Evolutionary conservation across 37 sponge, comb jelly and placozoan species (phyloP).

Genomic region (Theonella swinhoei): DNA sequence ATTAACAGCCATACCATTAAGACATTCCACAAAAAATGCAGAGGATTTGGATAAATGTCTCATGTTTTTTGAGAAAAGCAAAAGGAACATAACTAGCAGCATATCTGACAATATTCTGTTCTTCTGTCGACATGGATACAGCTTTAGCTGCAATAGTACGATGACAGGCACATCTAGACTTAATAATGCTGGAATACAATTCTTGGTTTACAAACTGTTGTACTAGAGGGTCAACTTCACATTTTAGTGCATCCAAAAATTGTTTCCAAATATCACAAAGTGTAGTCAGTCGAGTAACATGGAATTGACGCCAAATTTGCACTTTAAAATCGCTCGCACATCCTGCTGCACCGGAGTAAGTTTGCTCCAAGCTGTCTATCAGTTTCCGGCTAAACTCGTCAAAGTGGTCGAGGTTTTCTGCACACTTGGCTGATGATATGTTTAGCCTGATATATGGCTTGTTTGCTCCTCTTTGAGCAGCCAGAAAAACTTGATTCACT

Average conservation of each 20-base stretch:
- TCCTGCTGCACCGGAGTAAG: background rate
- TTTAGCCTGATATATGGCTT: no score
- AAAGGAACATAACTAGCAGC: slow-evolving; percentile 14
- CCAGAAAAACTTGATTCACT: no score
- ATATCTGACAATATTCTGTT: slow-evolving; percentile 29
- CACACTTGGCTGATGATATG: no score
- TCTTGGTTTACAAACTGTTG: slow-evolving; percentile 26
- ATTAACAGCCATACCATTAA: slow-evolving; percentile 27
- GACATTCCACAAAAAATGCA: slow-evolving; percentile 18
- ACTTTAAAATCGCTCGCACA: no score
- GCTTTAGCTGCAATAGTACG: background rate
- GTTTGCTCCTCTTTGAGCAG: no score
- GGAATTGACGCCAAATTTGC: slow-evolving; percentile 11
- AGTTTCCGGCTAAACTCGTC: no score
- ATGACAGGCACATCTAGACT: background rate
- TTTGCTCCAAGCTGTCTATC: no score
- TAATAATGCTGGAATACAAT: slow-evolving; percentile 7
- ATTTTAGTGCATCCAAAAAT: background rate
- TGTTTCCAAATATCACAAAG: background rate
- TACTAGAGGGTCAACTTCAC: background rate
- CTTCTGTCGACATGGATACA: background rate
- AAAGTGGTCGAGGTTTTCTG: no score
- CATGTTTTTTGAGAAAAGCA: slow-evolving; percentile 26
- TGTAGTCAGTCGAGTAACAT: background rate
- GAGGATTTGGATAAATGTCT: slow-evolving; percentile 2